Base-by-base conservation (phyloP, 2,888 invertebrate species). In the Drosophila monieri region DNA sequence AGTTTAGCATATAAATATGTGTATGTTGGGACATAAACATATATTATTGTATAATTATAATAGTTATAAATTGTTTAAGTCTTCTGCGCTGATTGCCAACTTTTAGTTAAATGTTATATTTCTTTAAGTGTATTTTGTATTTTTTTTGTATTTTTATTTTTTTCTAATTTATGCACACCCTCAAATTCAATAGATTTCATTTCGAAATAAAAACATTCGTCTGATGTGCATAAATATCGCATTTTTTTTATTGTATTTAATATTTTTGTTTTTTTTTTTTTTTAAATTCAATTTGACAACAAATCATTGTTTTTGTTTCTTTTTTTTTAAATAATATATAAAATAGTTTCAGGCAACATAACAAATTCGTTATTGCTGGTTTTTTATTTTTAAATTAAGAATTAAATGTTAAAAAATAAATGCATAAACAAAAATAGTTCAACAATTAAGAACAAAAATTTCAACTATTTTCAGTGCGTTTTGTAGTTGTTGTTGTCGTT, bases 21-120 rank as follows among this genome's bases (percentile, higher is more conserved):
- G n/a, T 14, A 58, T 60, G 47, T 41, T 14, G 39, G 47, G 47
- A 61, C 60, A 61, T 41, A 43, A 27, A 35, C 48, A 69, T 48
- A 58, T 35, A 32, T 70, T 70, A 32, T 53, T 68, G 57, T 70
- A 70, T 65, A 65, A 54, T 66, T 76, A 75, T 75, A 76, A 74
- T 77, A 75, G 71, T 77, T 73, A 75, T 78, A 76, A 78, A 77
- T 78, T 77, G 67, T 89, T 84, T 85, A 85, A 85, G 84, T 85
- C 84, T 85, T 85, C 84, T 85, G 88, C 85, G 83, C 84, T 85
- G 84, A 85, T 85, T 88, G 84, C 84, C 84, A 88, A 85, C 88
- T 80, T 85, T 85, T 76, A 72, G 74, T 76, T 73, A 54, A 62
- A 65, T 59, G 52, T 43, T 67, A 58, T 53, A 58, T 53, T 53